Conservation (phyloP, 2,888 invertebrate species). For the Drosophila parthenogenetica region DNA sequence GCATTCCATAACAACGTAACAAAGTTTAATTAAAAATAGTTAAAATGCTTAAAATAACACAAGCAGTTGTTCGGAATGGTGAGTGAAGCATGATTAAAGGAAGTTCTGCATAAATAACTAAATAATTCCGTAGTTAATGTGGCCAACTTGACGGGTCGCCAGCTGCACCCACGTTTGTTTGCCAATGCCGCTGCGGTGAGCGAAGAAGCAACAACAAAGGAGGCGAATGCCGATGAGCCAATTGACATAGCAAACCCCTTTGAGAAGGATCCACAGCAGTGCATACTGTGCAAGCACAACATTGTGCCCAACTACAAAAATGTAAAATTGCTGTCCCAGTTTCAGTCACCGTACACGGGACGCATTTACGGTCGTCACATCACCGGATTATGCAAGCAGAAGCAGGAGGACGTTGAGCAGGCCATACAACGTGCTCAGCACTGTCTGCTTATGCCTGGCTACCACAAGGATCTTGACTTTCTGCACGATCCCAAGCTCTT, state of each 20-base stretch:
- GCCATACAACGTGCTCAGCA: conserved; percentile 91
- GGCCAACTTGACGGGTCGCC: conserved; percentile 31
- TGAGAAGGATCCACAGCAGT: conserved; percentile 89
- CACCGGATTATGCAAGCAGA: conserved; percentile 94
- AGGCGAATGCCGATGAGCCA: conserved; percentile 76
- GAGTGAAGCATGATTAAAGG: conserved; percentile 23
- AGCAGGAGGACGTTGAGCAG: conserved; percentile 90
- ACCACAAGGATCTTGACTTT: conserved; percentile 92
- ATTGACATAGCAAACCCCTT: conserved; percentile 92
- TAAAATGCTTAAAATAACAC: conserved; percentile 68
- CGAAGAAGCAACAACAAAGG: conserved; percentile 7
- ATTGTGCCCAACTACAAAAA: conserved; percentile 97
- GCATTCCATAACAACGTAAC: conserved; percentile 14
- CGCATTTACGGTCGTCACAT: conserved; percentile 96
- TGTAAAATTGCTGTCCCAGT: conserved; percentile 95
- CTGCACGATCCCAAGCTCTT: conserved; percentile 95
- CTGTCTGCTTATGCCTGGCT: conserved; percentile 93
- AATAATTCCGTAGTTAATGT: conserved; percentile 33
- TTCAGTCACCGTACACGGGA: conserved; percentile 98
- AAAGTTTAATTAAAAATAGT: conserved; percentile 3
- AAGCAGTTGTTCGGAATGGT: conserved; percentile 64
- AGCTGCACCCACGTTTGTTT: conserved; percentile 39
- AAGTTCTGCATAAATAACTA: neutral
- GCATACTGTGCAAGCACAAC: conserved; percentile 93
- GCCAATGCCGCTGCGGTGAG: conserved; percentile 29